Conservation (phyloP, 1,140 invertebrate genomes). For the Camponotus floridanus region DNA sequence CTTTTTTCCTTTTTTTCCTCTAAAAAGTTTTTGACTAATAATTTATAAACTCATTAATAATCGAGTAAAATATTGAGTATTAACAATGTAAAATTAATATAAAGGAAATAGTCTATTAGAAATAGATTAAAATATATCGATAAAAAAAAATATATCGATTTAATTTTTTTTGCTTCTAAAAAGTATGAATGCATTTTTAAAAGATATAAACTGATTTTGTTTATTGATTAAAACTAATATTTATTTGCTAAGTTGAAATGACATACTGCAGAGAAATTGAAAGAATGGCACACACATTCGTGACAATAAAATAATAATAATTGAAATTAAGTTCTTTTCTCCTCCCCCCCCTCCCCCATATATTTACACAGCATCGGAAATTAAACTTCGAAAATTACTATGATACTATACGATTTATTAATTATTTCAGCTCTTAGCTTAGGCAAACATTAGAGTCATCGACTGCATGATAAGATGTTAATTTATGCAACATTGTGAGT, state of each 20-base stretch:
- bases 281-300: neutral
- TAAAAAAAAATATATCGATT: neutral
- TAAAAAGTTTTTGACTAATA: neutral
- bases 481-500: slow-evolving; percentile 22
- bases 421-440: neutral
- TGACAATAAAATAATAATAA: neutral
- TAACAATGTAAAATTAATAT: no score
- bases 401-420: no score
- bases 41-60: neutral
- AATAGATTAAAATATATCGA: neutral
- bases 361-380: neutral
- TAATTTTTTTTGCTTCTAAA: neutral
- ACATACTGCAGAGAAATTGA: neutral
- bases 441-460: neutral
- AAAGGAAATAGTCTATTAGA: no score
- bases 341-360: no score
- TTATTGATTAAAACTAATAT: neutral
- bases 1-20: no score
- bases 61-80: no score
- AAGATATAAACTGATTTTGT: neutral
- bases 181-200: neutral
- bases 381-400: neutral
- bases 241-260: neutral
- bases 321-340: neutral
- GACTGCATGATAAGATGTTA: slow-evolving; percentile 14